Evolutionary conservation across 2,888 invertebrate genomes (phyloP).

Genomic region (Heliothis peltigera): DNA sequence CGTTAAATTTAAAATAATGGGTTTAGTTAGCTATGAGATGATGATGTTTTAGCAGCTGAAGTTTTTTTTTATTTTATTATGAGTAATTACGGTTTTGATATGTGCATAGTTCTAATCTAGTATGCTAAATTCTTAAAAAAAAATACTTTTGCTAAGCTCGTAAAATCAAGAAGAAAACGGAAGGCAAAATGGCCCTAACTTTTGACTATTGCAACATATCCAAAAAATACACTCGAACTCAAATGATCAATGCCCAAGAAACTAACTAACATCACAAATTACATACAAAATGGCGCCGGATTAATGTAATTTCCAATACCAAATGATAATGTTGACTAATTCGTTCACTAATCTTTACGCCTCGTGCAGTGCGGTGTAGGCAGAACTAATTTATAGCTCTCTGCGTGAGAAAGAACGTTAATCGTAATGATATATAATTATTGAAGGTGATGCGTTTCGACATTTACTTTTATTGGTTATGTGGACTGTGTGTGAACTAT

Average conservation of each 20-base stretch:
- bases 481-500: constrained; percentile 34
- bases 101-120: too few species aligned
- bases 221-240: too few species aligned
- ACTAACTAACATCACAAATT: constrained; percentile 31
- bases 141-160: too few species aligned
- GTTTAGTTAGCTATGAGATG: constrained; percentile 11
- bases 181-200: too few species aligned
- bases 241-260: constrained; percentile 16
- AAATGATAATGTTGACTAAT: constrained; percentile 59
- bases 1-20: constrained; percentile 29
- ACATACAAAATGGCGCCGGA: constrained; percentile 44
- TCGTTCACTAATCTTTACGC: constrained; percentile 56
- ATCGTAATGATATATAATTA: constrained; percentile 54
- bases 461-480: constrained; percentile 19
- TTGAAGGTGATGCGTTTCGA: constrained; percentile 48
- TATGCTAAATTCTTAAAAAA: too few species aligned
- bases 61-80: too few species aligned
- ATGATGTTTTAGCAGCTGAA: too few species aligned
- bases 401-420: constrained; percentile 55
- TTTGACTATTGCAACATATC: not conserved
- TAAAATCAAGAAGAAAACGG: too few species aligned
- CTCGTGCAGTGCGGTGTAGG: constrained; percentile 46
- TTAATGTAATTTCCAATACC: constrained; percentile 46
- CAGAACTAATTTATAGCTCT: constrained; percentile 55
- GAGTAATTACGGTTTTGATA: too few species aligned